These are phyloP conservation scores for Hippoglossus stenolepis DNA, from an alignment of 2,113 vertebrate genomes.

Conservation along the genomic window DNA sequence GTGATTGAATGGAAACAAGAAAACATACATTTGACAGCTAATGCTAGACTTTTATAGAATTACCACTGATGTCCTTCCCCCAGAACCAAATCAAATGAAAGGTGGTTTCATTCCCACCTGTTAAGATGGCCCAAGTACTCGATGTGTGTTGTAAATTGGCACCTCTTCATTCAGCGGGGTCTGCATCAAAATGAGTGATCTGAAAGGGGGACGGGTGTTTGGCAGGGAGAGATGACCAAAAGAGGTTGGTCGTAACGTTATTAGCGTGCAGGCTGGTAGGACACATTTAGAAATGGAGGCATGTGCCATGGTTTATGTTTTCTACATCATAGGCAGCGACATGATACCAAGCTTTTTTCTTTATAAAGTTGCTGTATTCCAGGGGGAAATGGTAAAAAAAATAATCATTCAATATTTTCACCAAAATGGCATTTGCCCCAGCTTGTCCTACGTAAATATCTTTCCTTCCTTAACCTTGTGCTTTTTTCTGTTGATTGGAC, in stretches of 20 bases:
- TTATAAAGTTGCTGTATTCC: constrained; percentile 7
- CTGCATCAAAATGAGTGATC: too few species aligned
- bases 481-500: background rate
- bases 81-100: background rate
- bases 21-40: background rate
- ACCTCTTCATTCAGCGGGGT: background rate
- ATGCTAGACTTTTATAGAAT: too few species aligned
- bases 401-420: too few species aligned
- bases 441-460: too few species aligned
- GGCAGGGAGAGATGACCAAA: too few species aligned
- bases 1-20: background rate
- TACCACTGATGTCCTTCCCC: too few species aligned
- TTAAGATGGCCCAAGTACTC: background rate
- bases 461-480: too few species aligned
- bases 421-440: too few species aligned
- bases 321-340: constrained; percentile 2
- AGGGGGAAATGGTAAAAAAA: background rate
- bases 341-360: constrained; percentile 4
- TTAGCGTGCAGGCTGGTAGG: background rate
- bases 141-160: constrained; percentile 20
- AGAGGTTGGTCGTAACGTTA: too few species aligned
- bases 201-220: too few species aligned
- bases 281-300: constrained; percentile 17
- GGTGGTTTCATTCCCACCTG: constrained; percentile 1
- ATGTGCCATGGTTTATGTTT: constrained; percentile 11